Base-by-base conservation (phyloP, 2,888 invertebrate species). In the Hypomecis atomaria region DNA sequence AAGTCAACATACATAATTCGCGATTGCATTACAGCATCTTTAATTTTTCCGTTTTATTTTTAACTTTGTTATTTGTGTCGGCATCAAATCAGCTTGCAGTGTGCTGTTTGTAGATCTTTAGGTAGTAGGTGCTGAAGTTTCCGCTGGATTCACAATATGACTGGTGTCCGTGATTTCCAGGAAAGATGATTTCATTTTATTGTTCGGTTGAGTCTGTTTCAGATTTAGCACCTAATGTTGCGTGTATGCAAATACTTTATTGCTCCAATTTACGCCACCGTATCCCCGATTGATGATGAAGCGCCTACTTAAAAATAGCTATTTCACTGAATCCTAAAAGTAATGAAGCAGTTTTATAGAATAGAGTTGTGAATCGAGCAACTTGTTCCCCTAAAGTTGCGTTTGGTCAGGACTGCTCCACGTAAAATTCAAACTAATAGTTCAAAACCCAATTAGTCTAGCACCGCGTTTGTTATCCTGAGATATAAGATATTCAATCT, bases 11-110 rank as follows among this genome's bases (percentile, higher is more conserved):
- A 54, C 53, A 65, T 53, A 56, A 62, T 44, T 60, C 53, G 47
- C 36, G 44, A 64, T 67, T 67, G 56, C 71, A 65, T 71, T 66
- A 65, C 67, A 65, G 70, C 73, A 77, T 76, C 71, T 70, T 75
- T 69, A 76, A 73, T 75, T 76, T 56, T 75, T 66, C 70, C 45
- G 73, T 72, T 70, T 76, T 83, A 83, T 84, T 83, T 83, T 78
- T 81, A 82, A 77, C 79, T 69, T 67, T 69, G 72, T 78, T 81
- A 83, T 82, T 79, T 77, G 79, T 83, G 83, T 83, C 84, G 78
- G 81, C 74, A 37, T 50, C 49, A 48, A 36, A 68, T 70, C 55
- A 58, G 55, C 59, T n/a, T 34, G 71, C 74, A 70, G 56, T 61
- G 69, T 33, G 54, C 58, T 52, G 59, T 58, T 63, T 60, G 49